phyloP scores from a whole-genome alignment of 2,113 vertebrate genomes.

The Struthidea cinerea region DNA sequence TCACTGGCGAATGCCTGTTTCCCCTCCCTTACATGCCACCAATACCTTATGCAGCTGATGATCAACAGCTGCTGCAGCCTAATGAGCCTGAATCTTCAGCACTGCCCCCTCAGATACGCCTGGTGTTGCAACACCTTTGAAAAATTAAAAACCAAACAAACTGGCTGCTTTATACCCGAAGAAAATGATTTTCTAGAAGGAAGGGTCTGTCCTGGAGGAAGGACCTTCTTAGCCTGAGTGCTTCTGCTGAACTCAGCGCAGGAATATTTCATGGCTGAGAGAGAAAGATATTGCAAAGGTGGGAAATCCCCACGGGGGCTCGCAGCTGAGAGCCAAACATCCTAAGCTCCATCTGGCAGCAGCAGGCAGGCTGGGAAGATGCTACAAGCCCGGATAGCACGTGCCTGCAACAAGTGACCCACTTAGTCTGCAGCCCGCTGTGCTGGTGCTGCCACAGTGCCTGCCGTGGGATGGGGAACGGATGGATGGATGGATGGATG shows the following conservation, averaged over 20 bases:
- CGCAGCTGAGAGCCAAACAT: not conserved
- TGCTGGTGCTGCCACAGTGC: accelerated
- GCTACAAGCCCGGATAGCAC: not conserved
- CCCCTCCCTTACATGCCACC: not conserved
- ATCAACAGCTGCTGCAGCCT: constrained; percentile 7
- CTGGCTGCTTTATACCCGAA: not conserved
- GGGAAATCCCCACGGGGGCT: not conserved
- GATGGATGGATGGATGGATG: not conserved
- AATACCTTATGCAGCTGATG: not conserved
- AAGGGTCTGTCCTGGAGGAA: not conserved
- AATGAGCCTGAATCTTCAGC: constrained; percentile 9
- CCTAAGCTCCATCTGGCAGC: not conserved
- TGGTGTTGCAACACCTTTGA: not conserved
- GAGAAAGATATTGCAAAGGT: not conserved
- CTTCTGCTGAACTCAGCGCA: not conserved
- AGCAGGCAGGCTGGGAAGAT: not conserved
- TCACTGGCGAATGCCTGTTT: not conserved
- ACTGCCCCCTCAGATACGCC: not conserved
- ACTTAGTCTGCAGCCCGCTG: accelerated
- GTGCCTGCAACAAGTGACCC: not conserved
- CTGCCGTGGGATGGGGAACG: too few relatives aligned
- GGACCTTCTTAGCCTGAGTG: not conserved
- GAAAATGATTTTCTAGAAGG: not conserved
- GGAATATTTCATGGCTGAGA: constrained; percentile 14
- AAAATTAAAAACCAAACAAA: not conserved